Conservation (phyloP, 2,888 invertebrate genomes). For the Monopis laevigella region DNA sequence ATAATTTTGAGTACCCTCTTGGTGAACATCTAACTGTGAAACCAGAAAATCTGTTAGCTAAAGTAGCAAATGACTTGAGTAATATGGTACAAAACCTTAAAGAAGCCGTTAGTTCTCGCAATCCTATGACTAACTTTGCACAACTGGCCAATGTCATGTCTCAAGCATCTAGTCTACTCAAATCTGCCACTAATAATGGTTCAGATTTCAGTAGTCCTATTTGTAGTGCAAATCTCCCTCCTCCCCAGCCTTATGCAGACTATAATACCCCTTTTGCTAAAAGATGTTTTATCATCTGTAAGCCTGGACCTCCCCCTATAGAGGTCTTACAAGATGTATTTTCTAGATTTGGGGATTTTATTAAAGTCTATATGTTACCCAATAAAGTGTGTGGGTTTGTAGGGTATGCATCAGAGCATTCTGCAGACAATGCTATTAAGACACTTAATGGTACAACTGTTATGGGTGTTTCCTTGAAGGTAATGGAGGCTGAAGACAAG, state of each 20-base stretch:
- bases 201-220: slow-evolving; percentile 34
- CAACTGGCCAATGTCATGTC: slow-evolving; percentile 81
- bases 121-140: slow-evolving; percentile 55
- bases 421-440: slow-evolving; percentile 79
- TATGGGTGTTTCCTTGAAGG: slow-evolving; percentile 83
- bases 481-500: slow-evolving; percentile 86
- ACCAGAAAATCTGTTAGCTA: slow-evolving; percentile 61
- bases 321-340: slow-evolving; percentile 85
- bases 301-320: slow-evolving; percentile 75
- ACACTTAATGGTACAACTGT: slow-evolving; percentile 84
- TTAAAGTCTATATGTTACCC: slow-evolving; percentile 87
- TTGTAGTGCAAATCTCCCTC: slow-evolving; percentile 77
- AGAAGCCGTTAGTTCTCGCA: slow-evolving; percentile 37
- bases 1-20: slow-evolving; percentile 93
- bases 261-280: slow-evolving; percentile 71
- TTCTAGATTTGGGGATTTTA: slow-evolving; percentile 89
- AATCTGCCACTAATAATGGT: slow-evolving; percentile 63
- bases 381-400: slow-evolving; percentile 95
- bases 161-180: slow-evolving; percentile 78
- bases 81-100: slow-evolving; percentile 48
- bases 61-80: slow-evolving; percentile 43
- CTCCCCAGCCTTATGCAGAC: slow-evolving; percentile 72
- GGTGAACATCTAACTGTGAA: slow-evolving; percentile 83
- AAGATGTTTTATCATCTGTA: slow-evolving; percentile 74
- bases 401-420: slow-evolving; percentile 80